Base-by-base conservation (phyloP, 2,888 invertebrate species). In the Hecatera dysodea region DNA sequence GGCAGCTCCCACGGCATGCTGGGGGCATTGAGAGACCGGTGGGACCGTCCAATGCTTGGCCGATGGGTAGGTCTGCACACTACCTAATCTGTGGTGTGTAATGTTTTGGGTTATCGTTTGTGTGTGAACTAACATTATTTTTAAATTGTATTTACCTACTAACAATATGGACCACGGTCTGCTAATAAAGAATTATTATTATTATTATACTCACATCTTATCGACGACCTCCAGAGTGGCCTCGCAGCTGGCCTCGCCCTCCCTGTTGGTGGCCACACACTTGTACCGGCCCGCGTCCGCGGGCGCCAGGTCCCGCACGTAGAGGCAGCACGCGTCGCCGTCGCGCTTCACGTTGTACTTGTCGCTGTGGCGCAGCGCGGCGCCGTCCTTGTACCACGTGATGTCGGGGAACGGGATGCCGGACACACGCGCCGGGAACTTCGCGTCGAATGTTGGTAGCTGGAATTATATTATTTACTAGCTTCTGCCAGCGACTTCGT, bases 361-460 rank as follows among this genome's bases (percentile, higher is more conserved):
- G 63, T 97, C 97, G 3, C 96, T 94, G 77, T 97, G 97, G 1
- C 93, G 92, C 24, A 99, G 96, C 0, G 97, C 97, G 69, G 97
- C 96, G 11, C 98, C 98, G 92, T 99, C 97, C 93, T 98, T 98
- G 93, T 97, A 98, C 99, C 99, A 99, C 0, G 97, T 95, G 27
- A 99, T 96, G 15, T 98, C 98, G 0, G 99, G 99, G 56, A 97
- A 96, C 0, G 99, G 99, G 6, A 98, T 96, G 12, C 98, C 98
- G 63, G 96, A 97, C 0, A 98, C 97, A 3, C 98, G 97, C 0
- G 98, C 98, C 0, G 97, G 97, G 92, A 99, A 98, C 88, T 98
- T 98, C 2, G 98, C 98, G 91, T 98, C 98, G 89, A 97, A 97
- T 44, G 97, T 97, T 22, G 98, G 97, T 22, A 98, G 92, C 97